phyloP scores from a whole-genome alignment of 2,797 vertebrate species.

The Hirundo rustica region DNA sequence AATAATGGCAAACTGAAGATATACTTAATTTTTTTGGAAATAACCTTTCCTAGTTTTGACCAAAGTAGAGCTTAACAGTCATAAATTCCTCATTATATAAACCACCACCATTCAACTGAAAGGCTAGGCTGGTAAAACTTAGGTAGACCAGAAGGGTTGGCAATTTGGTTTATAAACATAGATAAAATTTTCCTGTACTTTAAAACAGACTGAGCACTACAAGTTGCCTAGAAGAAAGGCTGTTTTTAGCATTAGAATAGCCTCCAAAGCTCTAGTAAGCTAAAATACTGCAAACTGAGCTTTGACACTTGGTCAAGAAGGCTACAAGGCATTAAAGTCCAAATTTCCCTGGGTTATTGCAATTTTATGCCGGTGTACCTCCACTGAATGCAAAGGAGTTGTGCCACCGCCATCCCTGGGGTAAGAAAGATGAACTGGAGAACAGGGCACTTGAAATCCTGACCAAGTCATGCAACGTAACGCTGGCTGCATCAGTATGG shows the following conservation, averaged over 20 bases:
- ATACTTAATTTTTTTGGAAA: neutral
- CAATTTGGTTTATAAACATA: neutral
- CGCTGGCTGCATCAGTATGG: rapidly evolving
- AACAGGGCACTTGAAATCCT: neutral
- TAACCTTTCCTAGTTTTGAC: neutral
- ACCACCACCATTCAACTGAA: neutral
- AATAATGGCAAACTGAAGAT: neutral
- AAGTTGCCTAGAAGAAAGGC: neutral
- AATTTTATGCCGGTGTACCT: neutral
- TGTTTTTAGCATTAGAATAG: neutral
- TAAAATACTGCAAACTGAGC: neutral
- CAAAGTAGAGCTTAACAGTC: neutral
- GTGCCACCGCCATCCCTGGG: neutral
- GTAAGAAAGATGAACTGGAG: neutral
- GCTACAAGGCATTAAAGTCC: neutral
- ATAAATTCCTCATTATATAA: neutral
- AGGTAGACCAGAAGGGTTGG: neutral
- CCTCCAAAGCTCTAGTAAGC: neutral
- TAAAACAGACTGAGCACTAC: neutral
- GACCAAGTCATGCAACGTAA: neutral
- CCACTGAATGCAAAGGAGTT: neutral
- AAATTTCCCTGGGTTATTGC: neutral
- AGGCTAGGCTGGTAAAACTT: neutral
- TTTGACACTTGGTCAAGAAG: neutral
- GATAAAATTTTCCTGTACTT: neutral